A percentile compares a stretch with the other conserved stretches of the same genome.
Evolutionary conservation across 2,113 vertebrate species (phyloP).

Genomic region (Centropus unirufus): DNA sequence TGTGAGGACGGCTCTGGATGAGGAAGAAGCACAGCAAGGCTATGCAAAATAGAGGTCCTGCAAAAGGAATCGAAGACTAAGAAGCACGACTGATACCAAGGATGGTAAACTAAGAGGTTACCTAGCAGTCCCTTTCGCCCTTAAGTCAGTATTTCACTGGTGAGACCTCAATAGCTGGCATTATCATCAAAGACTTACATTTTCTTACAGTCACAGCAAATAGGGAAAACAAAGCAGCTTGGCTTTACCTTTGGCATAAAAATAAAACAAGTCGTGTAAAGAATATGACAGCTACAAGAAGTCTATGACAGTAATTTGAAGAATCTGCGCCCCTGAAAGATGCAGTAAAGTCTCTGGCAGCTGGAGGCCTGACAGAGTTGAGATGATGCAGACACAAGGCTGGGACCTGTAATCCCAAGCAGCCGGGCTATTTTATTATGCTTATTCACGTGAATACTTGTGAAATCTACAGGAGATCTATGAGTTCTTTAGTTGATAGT

Average conservation of each 20-base stretch:
- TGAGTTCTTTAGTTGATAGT: slow-evolving; percentile 38
- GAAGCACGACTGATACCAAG: background rate
- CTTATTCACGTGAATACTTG: slow-evolving; percentile 20
- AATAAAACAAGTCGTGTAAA: background rate
- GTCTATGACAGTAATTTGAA: slow-evolving; percentile 39
- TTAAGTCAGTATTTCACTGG: background rate
- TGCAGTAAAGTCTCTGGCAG: slow-evolving; percentile 45
- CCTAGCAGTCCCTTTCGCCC: background rate
- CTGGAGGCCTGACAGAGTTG: background rate
- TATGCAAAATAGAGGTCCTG: background rate
- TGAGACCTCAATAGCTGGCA: background rate
- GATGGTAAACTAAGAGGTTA: background rate
- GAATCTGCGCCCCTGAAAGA: slow-evolving; percentile 38
- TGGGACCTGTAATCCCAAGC: slow-evolving; percentile 60
- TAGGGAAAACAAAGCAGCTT: background rate
- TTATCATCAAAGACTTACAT: background rate
- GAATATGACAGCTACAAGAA: slow-evolving; percentile 18
- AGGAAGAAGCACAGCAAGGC: background rate
- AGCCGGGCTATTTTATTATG: slow-evolving; percentile 45
- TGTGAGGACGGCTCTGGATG: background rate
- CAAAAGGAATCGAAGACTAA: background rate
- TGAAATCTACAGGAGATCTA: slow-evolving; percentile 51
- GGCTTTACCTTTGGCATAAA: slow-evolving; percentile 10
- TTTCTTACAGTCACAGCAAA: background rate
- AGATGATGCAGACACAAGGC: slow-evolving; percentile 61